These are phyloP conservation scores for Nanorana parkeri DNA, from an alignment of 2,113 vertebrate species.

Conservation along the genomic window DNA sequence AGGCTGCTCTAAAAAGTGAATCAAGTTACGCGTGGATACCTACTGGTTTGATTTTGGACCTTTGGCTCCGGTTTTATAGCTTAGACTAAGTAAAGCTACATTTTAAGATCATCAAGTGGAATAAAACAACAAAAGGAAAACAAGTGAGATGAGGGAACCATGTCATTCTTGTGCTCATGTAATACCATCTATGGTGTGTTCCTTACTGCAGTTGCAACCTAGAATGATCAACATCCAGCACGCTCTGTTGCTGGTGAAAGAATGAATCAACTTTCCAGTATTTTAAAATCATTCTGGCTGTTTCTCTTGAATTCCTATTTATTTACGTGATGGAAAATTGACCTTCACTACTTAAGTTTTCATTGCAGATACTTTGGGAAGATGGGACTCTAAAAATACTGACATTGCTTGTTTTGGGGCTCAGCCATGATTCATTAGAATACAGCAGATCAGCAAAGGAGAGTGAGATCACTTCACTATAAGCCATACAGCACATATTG, in stretches of 20 bases:
- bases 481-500: no score
- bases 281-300: constrained; percentile 78
- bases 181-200: constrained; percentile 51
- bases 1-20: no score
- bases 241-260: constrained; percentile 67
- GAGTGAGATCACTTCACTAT: no score
- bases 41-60: no score
- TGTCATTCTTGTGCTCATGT: neutral
- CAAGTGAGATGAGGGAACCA: neutral
- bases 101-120: neutral
- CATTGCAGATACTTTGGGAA: constrained; percentile 71
- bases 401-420: neutral
- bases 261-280: constrained; percentile 81
- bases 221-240: constrained; percentile 64
- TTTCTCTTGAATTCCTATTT: constrained; percentile 74
- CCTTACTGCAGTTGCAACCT: constrained; percentile 49
- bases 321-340: constrained; percentile 80
- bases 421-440: neutral
- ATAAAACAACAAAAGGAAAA: neutral
- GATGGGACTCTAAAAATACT: constrained; percentile 62
- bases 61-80: no score
- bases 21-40: no score
- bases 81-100: no score
- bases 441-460: neutral
- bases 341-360: constrained; percentile 72